A percentile compares a stretch with the other conserved stretches of the same genome.
These are phyloP conservation scores for Vannuccia rotundouncinata DNA, from an alignment of 2,888 invertebrate genomes.

Conservation along the genomic window DNA sequence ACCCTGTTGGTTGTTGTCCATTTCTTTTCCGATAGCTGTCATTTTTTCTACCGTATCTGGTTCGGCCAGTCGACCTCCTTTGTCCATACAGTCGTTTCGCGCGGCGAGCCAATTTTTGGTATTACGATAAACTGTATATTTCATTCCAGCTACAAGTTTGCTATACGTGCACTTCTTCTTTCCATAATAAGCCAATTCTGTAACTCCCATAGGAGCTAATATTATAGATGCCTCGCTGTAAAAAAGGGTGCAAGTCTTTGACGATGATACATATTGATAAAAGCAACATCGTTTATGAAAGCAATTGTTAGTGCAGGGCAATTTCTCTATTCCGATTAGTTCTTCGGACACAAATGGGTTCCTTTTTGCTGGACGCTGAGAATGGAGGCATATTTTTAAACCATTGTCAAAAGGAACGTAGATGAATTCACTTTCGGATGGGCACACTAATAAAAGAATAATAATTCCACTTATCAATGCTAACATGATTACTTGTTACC, in stretches of 20 bases:
- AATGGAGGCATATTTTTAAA: background rate
- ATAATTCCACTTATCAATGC: background rate
- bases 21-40: background rate
- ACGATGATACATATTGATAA: background rate
- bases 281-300: background rate
- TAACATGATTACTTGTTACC: background rate
- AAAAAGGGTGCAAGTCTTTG: background rate
- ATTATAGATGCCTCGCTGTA: background rate
- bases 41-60: background rate
- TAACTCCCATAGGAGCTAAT: background rate
- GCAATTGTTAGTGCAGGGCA: background rate
- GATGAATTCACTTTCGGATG: background rate
- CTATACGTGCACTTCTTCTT: background rate
- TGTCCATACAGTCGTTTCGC: background rate
- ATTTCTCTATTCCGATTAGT: background rate
- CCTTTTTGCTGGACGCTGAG: background rate
- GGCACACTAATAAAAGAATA: background rate
- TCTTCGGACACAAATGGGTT: background rate
- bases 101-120: background rate
- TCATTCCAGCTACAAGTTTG: background rate
- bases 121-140: background rate
- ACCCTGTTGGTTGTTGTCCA: background rate
- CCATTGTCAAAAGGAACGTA: background rate
- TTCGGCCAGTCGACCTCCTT: background rate
- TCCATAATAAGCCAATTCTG: background rate